Conservation (phyloP, 2,113 vertebrate genomes). For the Holacanthus passer region DNA sequence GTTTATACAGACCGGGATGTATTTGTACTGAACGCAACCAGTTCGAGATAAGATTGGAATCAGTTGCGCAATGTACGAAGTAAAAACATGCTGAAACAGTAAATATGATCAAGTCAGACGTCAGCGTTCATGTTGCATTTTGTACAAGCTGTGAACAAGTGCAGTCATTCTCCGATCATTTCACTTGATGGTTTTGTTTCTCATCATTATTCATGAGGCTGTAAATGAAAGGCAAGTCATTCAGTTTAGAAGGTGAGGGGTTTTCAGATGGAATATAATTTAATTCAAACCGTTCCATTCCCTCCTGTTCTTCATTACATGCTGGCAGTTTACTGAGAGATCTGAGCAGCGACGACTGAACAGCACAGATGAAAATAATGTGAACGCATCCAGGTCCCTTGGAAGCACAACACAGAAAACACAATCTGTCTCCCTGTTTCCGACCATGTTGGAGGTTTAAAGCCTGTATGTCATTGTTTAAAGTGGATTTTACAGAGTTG, state of each 20-base stretch:
- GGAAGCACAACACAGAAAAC: slow-evolving; percentile 5
- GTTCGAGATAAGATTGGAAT: neutral
- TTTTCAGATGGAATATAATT: slow-evolving; percentile 51
- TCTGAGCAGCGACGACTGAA: slow-evolving; percentile 40
- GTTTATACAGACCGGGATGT: neutral
- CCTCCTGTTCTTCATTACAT: slow-evolving; percentile 45
- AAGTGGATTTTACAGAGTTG: slow-evolving; percentile 29
- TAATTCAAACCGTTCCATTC: slow-evolving; percentile 28
- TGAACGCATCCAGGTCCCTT: neutral
- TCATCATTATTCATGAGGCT: slow-evolving; percentile 60
- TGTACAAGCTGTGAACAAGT: neutral
- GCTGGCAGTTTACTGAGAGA: slow-evolving; percentile 48
- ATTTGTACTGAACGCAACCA: neutral
- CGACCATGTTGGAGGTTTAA: neutral
- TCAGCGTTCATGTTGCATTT: slow-evolving; percentile 10
- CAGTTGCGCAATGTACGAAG: neutral
- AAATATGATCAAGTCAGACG: slow-evolving; percentile 17
- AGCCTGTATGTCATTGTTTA: slow-evolving; percentile 16
- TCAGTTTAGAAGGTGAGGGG: slow-evolving; percentile 25
- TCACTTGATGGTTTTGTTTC: slow-evolving; percentile 25
- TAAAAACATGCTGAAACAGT: neutral
- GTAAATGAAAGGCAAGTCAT: slow-evolving; percentile 46
- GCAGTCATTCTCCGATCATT: slow-evolving; percentile 15
- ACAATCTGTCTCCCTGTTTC: slow-evolving; percentile 23
- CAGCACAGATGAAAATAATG: slow-evolving; percentile 27